Percentiles rank a stretch among this genome's conserved stretches.
These are phyloP conservation scores for Lepisosteus osseus DNA, from an alignment of 2,113 vertebrate species.

Conservation along the genomic window DNA sequence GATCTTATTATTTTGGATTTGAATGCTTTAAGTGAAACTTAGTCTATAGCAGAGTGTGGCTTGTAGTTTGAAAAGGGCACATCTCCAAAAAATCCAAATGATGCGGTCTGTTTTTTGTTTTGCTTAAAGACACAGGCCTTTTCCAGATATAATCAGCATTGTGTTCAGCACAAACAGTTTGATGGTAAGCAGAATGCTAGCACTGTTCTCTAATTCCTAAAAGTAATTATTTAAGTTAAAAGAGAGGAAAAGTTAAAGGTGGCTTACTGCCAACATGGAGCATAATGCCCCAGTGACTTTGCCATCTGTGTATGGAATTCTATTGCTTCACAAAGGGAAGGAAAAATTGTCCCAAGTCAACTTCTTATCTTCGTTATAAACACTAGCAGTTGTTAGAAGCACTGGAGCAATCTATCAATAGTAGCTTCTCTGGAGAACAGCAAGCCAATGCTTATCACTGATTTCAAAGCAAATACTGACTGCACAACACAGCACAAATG, in stretches of 20 bases:
- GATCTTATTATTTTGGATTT: no score
- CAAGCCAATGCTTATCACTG: slow-evolving; percentile 12
- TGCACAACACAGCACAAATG: slow-evolving; percentile 13
- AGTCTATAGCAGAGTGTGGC: no score
- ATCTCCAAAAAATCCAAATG: no score
- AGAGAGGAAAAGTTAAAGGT: background rate
- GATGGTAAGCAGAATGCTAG: background rate
- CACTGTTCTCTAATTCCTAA: background rate
- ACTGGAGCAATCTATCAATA: background rate
- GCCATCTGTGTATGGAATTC: background rate
- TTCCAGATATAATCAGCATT: no score
- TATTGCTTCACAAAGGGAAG: slow-evolving; percentile 1
- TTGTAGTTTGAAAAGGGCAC: no score
- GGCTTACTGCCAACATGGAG: background rate
- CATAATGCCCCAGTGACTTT: background rate
- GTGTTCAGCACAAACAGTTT: no score
- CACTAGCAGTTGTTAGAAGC: slow-evolving; percentile 5
- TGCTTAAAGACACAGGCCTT: no score
- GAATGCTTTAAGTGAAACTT: no score
- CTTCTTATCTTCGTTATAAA: background rate
- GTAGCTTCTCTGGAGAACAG: background rate
- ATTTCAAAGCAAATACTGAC: background rate
- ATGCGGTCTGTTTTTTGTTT: no score
- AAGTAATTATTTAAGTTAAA: background rate
- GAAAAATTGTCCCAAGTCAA: background rate